These are phyloP conservation scores for Lithobius niger DNA, from an alignment of 1,140 invertebrate genomes.

Conservation along the genomic window DNA sequence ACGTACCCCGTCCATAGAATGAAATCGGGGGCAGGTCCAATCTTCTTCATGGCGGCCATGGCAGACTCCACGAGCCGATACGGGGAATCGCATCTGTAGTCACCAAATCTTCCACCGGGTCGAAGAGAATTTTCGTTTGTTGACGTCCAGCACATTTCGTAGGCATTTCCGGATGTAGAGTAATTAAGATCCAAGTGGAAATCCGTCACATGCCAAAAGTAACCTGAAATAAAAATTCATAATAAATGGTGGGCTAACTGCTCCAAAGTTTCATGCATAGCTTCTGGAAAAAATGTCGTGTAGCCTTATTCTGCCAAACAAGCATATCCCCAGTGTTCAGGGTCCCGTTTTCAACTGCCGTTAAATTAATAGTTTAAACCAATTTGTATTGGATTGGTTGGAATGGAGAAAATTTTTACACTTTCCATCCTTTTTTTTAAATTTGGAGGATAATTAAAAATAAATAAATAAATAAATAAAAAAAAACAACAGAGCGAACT, in stretches of 20 bases:
- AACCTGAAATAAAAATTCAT: not conserved
- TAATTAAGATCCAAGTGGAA: slow-evolving; percentile 10
- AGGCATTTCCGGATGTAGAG: not conserved
- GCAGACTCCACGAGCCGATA: slow-evolving; percentile 72
- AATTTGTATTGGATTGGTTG: too few relatives aligned
- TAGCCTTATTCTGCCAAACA: too few relatives aligned
- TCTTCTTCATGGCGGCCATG: slow-evolving; percentile 62
- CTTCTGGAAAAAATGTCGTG: too few relatives aligned
- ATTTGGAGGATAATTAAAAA: too few relatives aligned
- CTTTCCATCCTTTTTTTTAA: too few relatives aligned
- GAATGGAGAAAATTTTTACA: too few relatives aligned
- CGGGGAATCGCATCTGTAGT: slow-evolving; percentile 76
- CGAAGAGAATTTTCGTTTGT: not conserved
- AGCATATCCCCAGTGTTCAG: too few relatives aligned
- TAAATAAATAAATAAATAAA: too few relatives aligned
- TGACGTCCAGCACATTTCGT: slow-evolving; percentile 1
- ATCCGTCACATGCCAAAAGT: slow-evolving; percentile 10
- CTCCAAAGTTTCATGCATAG: too few relatives aligned
- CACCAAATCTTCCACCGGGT: slow-evolving; percentile 46
- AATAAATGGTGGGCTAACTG: not conserved
- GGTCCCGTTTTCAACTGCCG: too few relatives aligned
- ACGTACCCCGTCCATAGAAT: slow-evolving; percentile 84
- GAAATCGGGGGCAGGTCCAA: slow-evolving; percentile 67
- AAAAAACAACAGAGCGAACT: too few relatives aligned
- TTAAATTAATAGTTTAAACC: too few relatives aligned